Evolutionary conservation across 2,888 invertebrate genomes (phyloP).

Genomic region (Tortrix viridana): DNA sequence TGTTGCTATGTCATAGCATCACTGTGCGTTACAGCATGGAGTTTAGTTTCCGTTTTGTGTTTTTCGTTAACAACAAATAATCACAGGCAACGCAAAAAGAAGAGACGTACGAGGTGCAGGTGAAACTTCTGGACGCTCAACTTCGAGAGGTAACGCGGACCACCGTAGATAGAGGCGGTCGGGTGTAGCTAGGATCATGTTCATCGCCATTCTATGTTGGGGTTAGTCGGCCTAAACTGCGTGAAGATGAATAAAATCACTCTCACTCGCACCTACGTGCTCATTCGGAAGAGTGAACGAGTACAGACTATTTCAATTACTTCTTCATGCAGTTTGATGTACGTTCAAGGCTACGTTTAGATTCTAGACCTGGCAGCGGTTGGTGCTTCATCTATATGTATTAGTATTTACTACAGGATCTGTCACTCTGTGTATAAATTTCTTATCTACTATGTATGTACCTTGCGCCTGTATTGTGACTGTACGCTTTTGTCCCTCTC

Average conservation of each 20-base stretch:
- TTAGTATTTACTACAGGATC: constrained; percentile 58
- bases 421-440: constrained; percentile 69
- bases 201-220: constrained; percentile 70
- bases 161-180: constrained; percentile 72
- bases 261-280: too few relatives aligned
- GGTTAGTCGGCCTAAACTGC: constrained; percentile 52
- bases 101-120: constrained; percentile 95
- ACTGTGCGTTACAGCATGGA: constrained; percentile 67
- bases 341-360: constrained; percentile 59
- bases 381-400: constrained; percentile 81
- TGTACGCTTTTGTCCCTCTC: constrained; percentile 59
- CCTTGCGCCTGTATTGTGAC: constrained; percentile 69
- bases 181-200: constrained; percentile 73
- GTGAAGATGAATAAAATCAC: constrained; percentile 5
- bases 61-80: constrained; percentile 78
- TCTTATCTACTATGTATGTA: constrained; percentile 64
- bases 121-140: constrained; percentile 94
- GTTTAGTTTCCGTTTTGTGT: constrained; percentile 72
- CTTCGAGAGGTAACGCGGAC: constrained; percentile 93
- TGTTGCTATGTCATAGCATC: constrained; percentile 48
- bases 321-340: constrained; percentile 43
- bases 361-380: constrained; percentile 72
- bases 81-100: constrained; percentile 97
- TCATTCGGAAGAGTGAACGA: too few relatives aligned
- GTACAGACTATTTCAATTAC: too few relatives aligned